These are phyloP conservation scores for Paramormyrops hopkinsi DNA, from an alignment of 2,797 vertebrate genomes.

Conservation along the genomic window DNA sequence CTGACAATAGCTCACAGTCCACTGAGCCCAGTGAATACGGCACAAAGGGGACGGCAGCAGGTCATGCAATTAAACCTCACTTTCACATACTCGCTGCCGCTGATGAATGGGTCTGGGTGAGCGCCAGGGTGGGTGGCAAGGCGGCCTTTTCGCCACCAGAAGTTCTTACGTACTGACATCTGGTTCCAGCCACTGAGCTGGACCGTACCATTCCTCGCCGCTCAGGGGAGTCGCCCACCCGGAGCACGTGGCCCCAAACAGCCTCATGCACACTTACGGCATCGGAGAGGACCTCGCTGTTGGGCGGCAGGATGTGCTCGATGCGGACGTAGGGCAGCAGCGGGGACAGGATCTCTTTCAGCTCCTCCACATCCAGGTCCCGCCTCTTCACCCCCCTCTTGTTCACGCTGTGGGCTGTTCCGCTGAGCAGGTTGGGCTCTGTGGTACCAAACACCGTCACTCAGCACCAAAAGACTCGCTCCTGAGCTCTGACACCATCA, in stretches of 20 bases:
- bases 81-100: not conserved
- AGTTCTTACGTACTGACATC: not conserved
- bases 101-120: not conserved
- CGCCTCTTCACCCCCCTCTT: slow-evolving; percentile 93
- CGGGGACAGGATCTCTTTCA: slow-evolving; percentile 88
- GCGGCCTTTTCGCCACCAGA: not conserved
- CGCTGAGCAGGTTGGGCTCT: slow-evolving; percentile 96
- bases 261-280: slow-evolving; percentile 60
- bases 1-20: not conserved
- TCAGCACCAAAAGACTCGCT: not conserved
- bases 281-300: slow-evolving; percentile 79
- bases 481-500: not conserved
- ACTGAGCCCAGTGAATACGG: not conserved
- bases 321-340: slow-evolving; percentile 86
- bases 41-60: not conserved
- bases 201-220: not conserved
- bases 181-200: not conserved
- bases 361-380: slow-evolving; percentile 92
- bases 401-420: slow-evolving; percentile 96
- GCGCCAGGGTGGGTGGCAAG: not conserved
- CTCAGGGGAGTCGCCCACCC: not conserved
- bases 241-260: not conserved
- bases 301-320: slow-evolving; percentile 90
- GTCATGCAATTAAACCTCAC: not conserved
- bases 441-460: slow-evolving; percentile 9